Percentiles rank a stretch among this genome's conserved stretches.
Conservation (phyloP, 2,113 vertebrate species). For the Seriola dumerili region DNA sequence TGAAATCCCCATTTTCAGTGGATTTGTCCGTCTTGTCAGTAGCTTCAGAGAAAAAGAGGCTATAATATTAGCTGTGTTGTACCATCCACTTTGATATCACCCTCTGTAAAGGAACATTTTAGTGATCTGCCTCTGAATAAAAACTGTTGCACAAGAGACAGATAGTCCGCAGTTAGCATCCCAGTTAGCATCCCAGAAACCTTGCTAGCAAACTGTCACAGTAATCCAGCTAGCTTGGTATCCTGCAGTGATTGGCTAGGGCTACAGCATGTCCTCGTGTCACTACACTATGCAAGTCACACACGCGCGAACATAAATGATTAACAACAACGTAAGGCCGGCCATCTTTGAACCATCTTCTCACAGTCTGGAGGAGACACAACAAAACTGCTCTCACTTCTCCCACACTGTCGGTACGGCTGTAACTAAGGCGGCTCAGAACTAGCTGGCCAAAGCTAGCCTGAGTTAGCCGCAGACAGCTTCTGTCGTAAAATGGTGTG, state of each 20-base stretch:
- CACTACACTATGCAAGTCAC: too few species aligned
- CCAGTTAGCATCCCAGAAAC: neutral
- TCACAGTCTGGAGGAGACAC: neutral
- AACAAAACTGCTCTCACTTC: rapidly evolving
- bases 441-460: too few species aligned
- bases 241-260: too few species aligned
- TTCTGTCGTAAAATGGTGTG: too few species aligned
- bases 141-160: neutral
- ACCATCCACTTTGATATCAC: neutral
- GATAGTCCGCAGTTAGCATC: too few species aligned
- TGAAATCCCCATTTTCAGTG: neutral
- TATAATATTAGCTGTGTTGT: neutral
- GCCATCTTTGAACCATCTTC: too few species aligned
- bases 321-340: too few species aligned
- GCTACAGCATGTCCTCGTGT: too few species aligned
- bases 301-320: too few species aligned
- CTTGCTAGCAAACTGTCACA: neutral
- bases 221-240: too few species aligned
- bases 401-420: rapidly evolving
- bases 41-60: neutral
- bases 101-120: neutral
- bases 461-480: too few species aligned
- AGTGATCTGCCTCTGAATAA: neutral
- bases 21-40: neutral
- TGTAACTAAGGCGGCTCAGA: too few species aligned